These are phyloP conservation scores for Schmidtea mediterranea DNA, from an alignment of 1,140 invertebrate species.

Conservation along the genomic window DNA sequence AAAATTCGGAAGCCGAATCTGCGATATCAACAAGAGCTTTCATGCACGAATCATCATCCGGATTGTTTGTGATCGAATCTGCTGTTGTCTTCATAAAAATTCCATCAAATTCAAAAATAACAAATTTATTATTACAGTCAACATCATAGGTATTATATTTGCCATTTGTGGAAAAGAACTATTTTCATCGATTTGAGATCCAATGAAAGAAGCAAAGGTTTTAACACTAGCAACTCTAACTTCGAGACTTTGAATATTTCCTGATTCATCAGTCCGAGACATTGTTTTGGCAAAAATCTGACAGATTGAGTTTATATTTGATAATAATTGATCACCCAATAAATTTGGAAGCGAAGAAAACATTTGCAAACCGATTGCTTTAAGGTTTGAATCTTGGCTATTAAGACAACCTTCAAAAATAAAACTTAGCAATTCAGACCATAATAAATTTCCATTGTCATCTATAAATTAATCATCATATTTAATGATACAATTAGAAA, in stretches of 20 bases:
- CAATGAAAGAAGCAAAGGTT: background rate
- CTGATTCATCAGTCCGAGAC: background rate
- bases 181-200: slow-evolving; percentile 7
- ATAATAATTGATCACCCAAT: background rate
- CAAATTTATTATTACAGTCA: background rate
- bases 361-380: slow-evolving; percentile 70
- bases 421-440: slow-evolving; percentile 85
- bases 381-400: slow-evolving; percentile 46
- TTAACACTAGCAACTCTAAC: background rate
- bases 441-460: slow-evolving; percentile 76
- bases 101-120: too few species aligned
- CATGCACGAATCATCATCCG: slow-evolving; percentile 61
- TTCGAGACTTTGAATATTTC: background rate
- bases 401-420: slow-evolving; percentile 63
- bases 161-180: background rate
- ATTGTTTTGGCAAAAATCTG: background rate
- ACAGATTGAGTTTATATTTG: slow-evolving; percentile 1
- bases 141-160: background rate
- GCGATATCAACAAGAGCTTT: slow-evolving; percentile 73
- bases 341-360: slow-evolving; percentile 42
- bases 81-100: slow-evolving; percentile 37
- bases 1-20: slow-evolving; percentile 64
- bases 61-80: slow-evolving; percentile 39
- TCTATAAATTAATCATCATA: slow-evolving; percentile 33
- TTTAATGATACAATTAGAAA: background rate